These are phyloP conservation scores for Indicator maculatus DNA, from an alignment of 2,113 vertebrate genomes.

Conservation along the genomic window DNA sequence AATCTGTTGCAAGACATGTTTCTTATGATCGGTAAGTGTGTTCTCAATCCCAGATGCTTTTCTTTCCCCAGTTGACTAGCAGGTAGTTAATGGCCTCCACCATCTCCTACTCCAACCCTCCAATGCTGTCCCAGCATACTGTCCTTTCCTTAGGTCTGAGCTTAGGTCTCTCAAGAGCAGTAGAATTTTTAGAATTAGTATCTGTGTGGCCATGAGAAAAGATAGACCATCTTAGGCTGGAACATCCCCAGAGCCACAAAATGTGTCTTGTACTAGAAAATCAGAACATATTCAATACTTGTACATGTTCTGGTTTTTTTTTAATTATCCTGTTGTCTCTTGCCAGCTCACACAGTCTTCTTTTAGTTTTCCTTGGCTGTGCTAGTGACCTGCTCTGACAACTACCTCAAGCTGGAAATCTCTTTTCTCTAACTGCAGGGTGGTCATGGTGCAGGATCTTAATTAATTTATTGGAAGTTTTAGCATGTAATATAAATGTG, in stretches of 20 bases:
- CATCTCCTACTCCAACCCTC: neutral
- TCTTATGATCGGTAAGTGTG: neutral
- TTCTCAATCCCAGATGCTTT: neutral
- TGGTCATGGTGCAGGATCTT: neutral
- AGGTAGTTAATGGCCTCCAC: neutral
- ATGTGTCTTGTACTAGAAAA: neutral
- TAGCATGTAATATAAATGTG: neutral
- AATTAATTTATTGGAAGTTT: neutral
- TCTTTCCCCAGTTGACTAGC: neutral
- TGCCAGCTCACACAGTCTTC: neutral
- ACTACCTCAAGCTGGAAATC: neutral
- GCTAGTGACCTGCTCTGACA: neutral
- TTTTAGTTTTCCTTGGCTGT: neutral
- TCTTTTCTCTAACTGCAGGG: neutral
- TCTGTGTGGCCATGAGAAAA: neutral
- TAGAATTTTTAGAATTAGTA: neutral
- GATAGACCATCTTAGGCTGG: neutral
- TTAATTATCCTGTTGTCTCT: neutral
- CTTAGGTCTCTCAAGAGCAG: rapidly evolving
- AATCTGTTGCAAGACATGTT: neutral
- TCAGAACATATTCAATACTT: neutral
- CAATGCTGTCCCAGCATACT: neutral
- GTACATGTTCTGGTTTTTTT: neutral
- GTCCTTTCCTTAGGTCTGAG: neutral
- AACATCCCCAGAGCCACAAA: neutral